Evolutionary conservation across 2,113 vertebrate species (phyloP), one percentile per base, ranked within the genome.

Genomic region (Gallinago media): DNA sequence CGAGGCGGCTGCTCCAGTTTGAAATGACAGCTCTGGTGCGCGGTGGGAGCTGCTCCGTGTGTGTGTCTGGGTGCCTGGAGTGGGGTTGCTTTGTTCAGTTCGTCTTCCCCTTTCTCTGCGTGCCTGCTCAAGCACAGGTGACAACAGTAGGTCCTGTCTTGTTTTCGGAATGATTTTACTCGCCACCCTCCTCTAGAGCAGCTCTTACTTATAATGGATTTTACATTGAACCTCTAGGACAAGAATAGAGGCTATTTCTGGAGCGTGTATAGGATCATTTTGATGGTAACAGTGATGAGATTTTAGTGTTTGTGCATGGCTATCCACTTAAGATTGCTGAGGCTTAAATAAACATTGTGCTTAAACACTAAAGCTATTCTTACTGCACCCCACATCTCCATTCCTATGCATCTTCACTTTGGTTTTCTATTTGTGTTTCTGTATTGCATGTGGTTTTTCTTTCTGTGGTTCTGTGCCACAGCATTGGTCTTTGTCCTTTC

Each of bases 401-500:
- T 50, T 77, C 54, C 11, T 76, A n/a, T 46, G 4, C 14, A 2
- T 63, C 72, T 74, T 78, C 62, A 13, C 82, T 88, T 67, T 62
- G 47, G 22, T 92, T 50, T 59, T 56, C 66, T 65, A 16, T 31
- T 55, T 44, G 26, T 0, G 0, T 15, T 80, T 90, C 34, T 90
- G 32, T 32, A 15, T 10, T 74, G 85, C 32, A 32, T 90, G 65
- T 17, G 19, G 61, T 61, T 89, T 47, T 73, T 62, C 27, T 67
- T 62, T 23, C 56, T 36, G 52, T 80, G 72, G 21, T 55, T 90
- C 63, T 56, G 59, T 82, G 76, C 49, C 49, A 40, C 49, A 22
- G 8, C 26, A 4, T 52, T 95, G 92, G 46, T 93, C 83, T 88
- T 93, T 93, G 76, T 81, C 79, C 92, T 80, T 62, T 81, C 65